A percentile compares a stretch with the other conserved stretches of the same genome.
phyloP scores from a whole-genome alignment of 2,888 invertebrate species.

The Clepsis dumicolana region DNA sequence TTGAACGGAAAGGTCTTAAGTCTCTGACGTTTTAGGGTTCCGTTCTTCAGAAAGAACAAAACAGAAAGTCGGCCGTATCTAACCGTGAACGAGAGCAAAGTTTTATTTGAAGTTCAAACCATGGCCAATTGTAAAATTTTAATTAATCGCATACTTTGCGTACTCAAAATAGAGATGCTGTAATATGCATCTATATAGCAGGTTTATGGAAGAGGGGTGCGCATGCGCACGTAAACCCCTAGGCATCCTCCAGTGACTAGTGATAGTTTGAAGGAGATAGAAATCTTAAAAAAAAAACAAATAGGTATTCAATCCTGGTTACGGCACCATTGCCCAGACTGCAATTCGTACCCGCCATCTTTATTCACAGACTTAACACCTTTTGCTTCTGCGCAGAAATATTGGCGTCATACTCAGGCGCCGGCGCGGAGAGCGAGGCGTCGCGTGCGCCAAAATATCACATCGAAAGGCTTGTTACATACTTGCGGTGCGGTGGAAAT shows the following conservation, averaged over 20 bases:
- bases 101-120: too few relatives aligned
- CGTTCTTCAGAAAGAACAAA: not conserved
- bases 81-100: too few relatives aligned
- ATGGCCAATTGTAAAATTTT: too few relatives aligned
- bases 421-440: slow-evolving; percentile 56
- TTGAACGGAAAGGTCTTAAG: slow-evolving; percentile 14
- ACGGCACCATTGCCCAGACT: not conserved
- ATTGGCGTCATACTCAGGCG: slow-evolving; percentile 67
- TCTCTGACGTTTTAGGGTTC: not conserved
- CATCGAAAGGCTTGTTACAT: slow-evolving; percentile 39
- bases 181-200: too few relatives aligned
- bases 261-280: too few relatives aligned
- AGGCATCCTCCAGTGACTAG: too few relatives aligned
- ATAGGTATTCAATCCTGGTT: not conserved
- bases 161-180: too few relatives aligned
- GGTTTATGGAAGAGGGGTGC: too few relatives aligned
- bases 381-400: slow-evolving; percentile 57
- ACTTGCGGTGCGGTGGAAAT: slow-evolving; percentile 24
- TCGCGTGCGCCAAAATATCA: slow-evolving; percentile 55
- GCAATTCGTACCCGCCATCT: not conserved
- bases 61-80: too few relatives aligned
- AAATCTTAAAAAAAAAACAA: not conserved
- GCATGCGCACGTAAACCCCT: too few relatives aligned
- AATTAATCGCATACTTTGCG: too few relatives aligned
- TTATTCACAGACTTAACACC: slow-evolving; percentile 48